Base-by-base conservation (phyloP, 2,888 invertebrate genomes). In the Aricia artaxerxes region DNA sequence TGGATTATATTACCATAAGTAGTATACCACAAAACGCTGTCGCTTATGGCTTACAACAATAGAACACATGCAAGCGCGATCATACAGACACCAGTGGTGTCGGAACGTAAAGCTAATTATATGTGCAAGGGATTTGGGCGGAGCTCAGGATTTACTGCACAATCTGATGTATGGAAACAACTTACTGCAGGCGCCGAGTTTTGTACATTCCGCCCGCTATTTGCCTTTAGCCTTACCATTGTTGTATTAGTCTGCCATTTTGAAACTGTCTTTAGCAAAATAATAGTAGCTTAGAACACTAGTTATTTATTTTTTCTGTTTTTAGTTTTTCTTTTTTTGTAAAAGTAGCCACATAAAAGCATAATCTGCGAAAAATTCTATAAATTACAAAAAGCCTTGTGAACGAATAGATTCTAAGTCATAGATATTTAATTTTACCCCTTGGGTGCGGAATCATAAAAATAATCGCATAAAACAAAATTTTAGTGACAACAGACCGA, bases 81-180 rank as follows among this genome's bases (percentile, higher is more conserved):
- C 82, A 81, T 82, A 81, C 81, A 82, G 80, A 81, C 82, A 78
- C 76, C 57, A 77, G 79, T 72, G 79, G 80, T 64, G 78, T 60
- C 76, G 80, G 78, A 72, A 79, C 80, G 81, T 81, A 80, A 76
- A 78, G 80, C 81, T 82, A 81, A 82, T 82, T 82, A 81, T 80
- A 80, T 82, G 81, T 79, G 80, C 81, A 78, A 64, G 78, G 80
- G 80, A 81, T 80, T 79, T 79, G 78, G 76, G 78, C 73, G 53
- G 76, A 31, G 81, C 77, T 77, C 11, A 24, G 81, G 72, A 80
- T 79, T 82, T 82, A 78, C 77, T 82, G 76, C 80, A 57, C 79
- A 76, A 76, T 57, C 76, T 76, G 53, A 79, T 35, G 60, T 75
- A 73, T 72, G 75, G 78, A 60, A 79, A 79, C 78, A 79, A 73